Evolutionary conservation across 1,140 invertebrate genomes (phyloP).

Genomic region (Hestina assimilis): DNA sequence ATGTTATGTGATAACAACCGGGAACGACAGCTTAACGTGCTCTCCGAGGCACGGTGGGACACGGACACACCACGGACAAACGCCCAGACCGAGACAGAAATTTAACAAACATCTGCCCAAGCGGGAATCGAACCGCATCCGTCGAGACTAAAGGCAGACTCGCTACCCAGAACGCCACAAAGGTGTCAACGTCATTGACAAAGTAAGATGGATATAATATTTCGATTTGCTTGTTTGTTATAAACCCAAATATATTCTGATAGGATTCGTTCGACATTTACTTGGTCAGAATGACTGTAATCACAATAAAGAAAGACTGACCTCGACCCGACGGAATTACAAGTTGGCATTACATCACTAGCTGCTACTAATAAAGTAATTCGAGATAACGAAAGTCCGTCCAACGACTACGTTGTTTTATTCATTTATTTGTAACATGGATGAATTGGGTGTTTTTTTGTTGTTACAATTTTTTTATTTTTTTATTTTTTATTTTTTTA

Average conservation of each 20-base stretch:
- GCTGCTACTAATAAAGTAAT: constrained; percentile 2
- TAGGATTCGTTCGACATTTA: constrained; percentile 8
- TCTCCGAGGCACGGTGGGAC: no score
- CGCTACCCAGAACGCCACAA: no score
- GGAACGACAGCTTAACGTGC: no score
- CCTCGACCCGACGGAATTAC: constrained; percentile 13
- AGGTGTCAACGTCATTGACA: neutral
- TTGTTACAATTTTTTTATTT: no score
- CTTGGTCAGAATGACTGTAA: constrained; percentile 8
- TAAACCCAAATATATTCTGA: constrained; percentile 11
- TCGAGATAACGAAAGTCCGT: neutral
- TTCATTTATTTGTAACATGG: neutral
- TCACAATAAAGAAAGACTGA: constrained; percentile 16
- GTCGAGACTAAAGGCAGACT: no score
- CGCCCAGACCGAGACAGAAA: no score
- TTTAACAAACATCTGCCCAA: no score
- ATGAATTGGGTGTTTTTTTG: neutral
- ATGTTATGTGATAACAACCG: no score
- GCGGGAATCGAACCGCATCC: no score
- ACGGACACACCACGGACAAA: no score
- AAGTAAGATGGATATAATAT: neutral
- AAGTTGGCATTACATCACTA: constrained; percentile 4
- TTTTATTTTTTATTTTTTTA: no score
- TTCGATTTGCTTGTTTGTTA: neutral
- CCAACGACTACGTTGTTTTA: neutral